Percentiles rank a stretch among this genome's conserved stretches.
Conservation (phyloP, 1,140 invertebrate genomes). For the Aphelinus atriplicis region DNA sequence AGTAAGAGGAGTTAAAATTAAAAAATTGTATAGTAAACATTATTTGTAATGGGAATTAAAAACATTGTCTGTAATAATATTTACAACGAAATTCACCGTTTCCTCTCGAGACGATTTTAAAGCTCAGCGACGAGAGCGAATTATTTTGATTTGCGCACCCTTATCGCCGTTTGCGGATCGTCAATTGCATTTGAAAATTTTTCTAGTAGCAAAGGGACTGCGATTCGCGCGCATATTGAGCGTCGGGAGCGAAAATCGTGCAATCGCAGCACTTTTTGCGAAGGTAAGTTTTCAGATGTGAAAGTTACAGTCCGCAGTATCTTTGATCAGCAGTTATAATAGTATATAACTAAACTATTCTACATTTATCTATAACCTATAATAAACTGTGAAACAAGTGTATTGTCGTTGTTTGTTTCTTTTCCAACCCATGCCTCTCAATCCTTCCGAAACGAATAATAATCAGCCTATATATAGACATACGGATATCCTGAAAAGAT, state of each 20-base stretch:
- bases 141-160: constrained; percentile 52
- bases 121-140: constrained; percentile 49
- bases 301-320: constrained; percentile 59
- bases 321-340: constrained; percentile 66
- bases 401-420: constrained; percentile 42
- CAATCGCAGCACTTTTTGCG: constrained; percentile 2
- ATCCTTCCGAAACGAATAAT: no score
- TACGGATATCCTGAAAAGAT: no score
- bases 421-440: neutral
- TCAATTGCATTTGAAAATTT: constrained; percentile 28
- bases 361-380: constrained; percentile 68
- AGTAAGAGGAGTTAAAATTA: constrained; percentile 53
- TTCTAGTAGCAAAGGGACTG: constrained; percentile 1
- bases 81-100: constrained; percentile 63
- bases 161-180: constrained; percentile 30
- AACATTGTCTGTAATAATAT: constrained; percentile 60
- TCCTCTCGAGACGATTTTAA: constrained; percentile 50
- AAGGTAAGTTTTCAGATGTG: constrained; percentile 43
- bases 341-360: constrained; percentile 63
- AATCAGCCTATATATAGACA: no score
- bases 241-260: constrained; percentile 46
- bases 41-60: constrained; percentile 54
- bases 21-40: constrained; percentile 63
- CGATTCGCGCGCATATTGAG: constrained; percentile 30
- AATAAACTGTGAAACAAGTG: constrained; percentile 68